phyloP scores from a whole-genome alignment of 1,140 invertebrate species.

The Stegodyphus dumicola region DNA sequence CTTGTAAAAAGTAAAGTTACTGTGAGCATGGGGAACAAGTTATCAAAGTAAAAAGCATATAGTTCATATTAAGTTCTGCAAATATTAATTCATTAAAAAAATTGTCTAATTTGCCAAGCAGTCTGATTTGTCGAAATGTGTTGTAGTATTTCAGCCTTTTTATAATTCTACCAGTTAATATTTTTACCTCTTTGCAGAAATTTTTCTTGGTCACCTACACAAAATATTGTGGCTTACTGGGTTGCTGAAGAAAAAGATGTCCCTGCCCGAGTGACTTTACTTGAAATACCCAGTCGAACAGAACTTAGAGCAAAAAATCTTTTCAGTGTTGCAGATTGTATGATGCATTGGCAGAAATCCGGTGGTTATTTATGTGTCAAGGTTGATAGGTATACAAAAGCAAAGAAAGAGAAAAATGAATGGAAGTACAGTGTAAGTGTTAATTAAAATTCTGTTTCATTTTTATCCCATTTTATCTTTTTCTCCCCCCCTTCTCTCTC shows the following conservation, averaged over 20 bases:
- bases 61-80: too few relatives aligned
- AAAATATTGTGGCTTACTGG: conserved; percentile 97
- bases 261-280: conserved; percentile 71
- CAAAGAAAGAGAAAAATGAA: conserved; percentile 87
- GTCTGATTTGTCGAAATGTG: too few relatives aligned
- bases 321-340: conserved; percentile 98
- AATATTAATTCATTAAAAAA: too few relatives aligned
- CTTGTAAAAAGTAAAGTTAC: too few relatives aligned
- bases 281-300: conserved; percentile 75
- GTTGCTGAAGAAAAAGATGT: conserved; percentile 95
- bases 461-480: conserved; percentile 15
- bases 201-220: conserved; percentile 97
- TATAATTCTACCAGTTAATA: too few relatives aligned
- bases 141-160: too few relatives aligned
- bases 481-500: not conserved
- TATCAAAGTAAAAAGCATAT: too few relatives aligned
- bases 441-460: conserved; percentile 9
- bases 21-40: too few relatives aligned
- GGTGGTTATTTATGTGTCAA: conserved; percentile 98
- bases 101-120: too few relatives aligned
- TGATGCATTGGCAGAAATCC: conserved; percentile 99
- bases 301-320: conserved; percentile 97
- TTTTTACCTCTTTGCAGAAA: conserved; percentile 72
- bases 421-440: conserved; percentile 86
- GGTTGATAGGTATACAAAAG: conserved; percentile 96